Conservation (phyloP, 2,113 vertebrate species). For the Vidua chalybeata region DNA sequence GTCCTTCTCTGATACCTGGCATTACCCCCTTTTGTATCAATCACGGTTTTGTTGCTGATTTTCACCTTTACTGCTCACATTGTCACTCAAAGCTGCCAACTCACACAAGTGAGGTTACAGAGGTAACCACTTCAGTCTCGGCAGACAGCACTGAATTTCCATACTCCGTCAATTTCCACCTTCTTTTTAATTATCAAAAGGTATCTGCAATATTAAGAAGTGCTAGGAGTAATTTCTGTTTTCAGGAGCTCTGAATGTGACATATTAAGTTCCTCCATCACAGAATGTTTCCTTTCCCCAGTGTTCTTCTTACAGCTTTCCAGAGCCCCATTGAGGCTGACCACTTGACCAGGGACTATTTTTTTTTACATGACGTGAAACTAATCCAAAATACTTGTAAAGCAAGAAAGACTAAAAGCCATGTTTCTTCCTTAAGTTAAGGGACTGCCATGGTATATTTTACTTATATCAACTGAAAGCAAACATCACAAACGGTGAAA, state of each 20-base stretch:
- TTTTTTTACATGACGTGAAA: not conserved
- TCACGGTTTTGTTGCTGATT: not conserved
- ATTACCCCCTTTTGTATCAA: accelerated
- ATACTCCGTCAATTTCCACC: not conserved
- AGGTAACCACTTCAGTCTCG: accelerated
- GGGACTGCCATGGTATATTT: not conserved
- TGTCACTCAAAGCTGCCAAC: not conserved
- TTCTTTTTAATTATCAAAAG: not conserved
- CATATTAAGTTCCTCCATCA: not conserved
- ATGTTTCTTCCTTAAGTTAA: not conserved
- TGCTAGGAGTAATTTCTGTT: not conserved
- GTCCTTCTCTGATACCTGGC: not conserved
- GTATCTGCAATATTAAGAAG: not conserved
- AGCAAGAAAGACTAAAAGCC: not conserved
- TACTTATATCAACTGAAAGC: not conserved
- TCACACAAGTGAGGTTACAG: not conserved
- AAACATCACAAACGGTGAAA: not conserved
- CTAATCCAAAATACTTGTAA: not conserved
- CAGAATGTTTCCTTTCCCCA: not conserved
- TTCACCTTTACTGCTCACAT: not conserved
- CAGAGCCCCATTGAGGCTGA: not conserved
- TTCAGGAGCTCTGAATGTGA: not conserved
- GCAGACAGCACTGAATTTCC: not conserved
- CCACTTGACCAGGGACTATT: not conserved
- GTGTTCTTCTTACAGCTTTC: not conserved